Conservation (phyloP, 1,140 invertebrate species). For the Tetraneura akinire region DNA sequence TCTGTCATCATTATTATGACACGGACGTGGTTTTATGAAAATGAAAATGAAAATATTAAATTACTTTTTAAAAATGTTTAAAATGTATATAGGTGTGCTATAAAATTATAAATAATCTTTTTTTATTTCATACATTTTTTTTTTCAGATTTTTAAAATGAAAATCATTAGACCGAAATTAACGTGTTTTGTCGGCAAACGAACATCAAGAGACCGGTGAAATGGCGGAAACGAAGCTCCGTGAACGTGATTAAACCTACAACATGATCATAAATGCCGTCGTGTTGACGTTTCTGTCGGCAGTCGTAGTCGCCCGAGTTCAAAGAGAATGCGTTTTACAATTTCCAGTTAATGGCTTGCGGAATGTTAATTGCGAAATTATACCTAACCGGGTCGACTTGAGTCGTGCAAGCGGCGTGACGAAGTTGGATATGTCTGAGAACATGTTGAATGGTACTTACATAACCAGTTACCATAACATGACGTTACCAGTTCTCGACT, state of each 20-base stretch:
- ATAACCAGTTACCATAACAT: background rate
- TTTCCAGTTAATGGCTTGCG: background rate
- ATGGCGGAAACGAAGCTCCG: conserved; percentile 3
- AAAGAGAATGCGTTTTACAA: background rate
- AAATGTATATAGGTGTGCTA: no score
- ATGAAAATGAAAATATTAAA: no score
- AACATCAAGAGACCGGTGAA: background rate
- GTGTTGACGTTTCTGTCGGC: conserved; percentile 8
- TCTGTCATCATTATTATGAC: no score
- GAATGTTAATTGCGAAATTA: conserved; percentile 9
- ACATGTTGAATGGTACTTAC: background rate
- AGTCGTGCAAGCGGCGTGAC: background rate
- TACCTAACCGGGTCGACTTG: conserved; percentile 8
- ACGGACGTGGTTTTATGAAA: no score
- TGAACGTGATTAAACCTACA: background rate
- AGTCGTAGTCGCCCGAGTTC: background rate
- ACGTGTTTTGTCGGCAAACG: background rate
- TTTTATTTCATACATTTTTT: no score
- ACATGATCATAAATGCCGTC: background rate
- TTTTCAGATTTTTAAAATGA: conserved; percentile 9
- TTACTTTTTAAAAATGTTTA: no score
- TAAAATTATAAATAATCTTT: no score
- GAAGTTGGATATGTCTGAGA: background rate
- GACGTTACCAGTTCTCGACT: background rate
- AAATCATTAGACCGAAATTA: background rate